These are phyloP conservation scores for Pangasius krempfi DNA, from an alignment of 2,797 vertebrate species.

Conservation along the genomic window DNA sequence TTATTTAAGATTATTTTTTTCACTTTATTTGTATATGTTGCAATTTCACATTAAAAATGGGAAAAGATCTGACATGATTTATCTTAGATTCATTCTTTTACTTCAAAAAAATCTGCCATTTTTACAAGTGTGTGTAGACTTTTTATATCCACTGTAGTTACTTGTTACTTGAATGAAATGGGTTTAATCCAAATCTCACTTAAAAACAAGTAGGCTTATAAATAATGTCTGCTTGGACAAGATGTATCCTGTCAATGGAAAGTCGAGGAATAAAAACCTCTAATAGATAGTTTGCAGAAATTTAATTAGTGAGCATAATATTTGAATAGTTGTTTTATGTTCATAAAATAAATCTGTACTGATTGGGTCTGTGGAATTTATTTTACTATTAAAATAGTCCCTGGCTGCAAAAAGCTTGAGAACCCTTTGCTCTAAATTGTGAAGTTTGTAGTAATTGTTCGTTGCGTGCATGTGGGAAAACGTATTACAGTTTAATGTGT, in stretches of 20 bases:
- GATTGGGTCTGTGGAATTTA: background rate
- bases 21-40: no score
- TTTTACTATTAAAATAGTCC: background rate
- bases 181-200: background rate
- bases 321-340: background rate
- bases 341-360: background rate
- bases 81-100: no score
- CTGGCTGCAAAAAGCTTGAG: background rate
- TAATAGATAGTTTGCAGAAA: background rate
- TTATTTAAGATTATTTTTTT: no score
- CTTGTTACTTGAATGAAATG: background rate
- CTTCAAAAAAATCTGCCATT: no score
- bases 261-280: background rate
- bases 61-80: no score
- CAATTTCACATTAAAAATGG: no score
- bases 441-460: background rate
- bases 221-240: background rate
- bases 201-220: background rate
- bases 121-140: no score
- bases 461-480: no score
- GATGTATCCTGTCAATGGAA: background rate
- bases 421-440: background rate
- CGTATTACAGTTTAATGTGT: background rate
- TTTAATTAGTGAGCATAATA: background rate
- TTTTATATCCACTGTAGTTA: background rate